Evolutionary conservation across 2,888 invertebrate species (phyloP).

Genomic region (Pristionchus entomophagus): DNA sequence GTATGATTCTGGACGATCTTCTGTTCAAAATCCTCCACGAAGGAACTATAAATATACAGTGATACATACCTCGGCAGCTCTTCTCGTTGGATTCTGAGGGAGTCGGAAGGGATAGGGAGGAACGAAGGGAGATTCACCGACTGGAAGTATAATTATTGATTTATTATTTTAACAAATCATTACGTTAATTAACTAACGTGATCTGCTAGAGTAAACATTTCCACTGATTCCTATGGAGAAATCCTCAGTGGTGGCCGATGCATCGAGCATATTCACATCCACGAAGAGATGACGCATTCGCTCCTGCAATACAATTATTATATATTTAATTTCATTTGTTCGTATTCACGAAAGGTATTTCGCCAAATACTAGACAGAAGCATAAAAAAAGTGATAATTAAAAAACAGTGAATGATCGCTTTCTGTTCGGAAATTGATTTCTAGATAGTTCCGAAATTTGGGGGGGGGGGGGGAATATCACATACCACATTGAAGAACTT

Average conservation of each 20-base stretch:
- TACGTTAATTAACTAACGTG: conserved; percentile 51
- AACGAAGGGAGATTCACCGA: conserved; percentile 58
- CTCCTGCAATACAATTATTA: conserved; percentile 53
- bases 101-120: conserved; percentile 64
- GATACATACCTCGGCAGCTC: conserved; percentile 55
- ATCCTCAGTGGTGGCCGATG: conserved; percentile 59
- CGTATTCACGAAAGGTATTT: not conserved
- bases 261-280: conserved; percentile 62
- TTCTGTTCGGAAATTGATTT: not conserved
- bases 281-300: conserved; percentile 62
- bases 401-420: not conserved
- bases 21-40: no score
- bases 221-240: conserved; percentile 65
- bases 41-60: no score
- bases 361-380: no score
- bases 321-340: not conserved
- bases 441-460: no score
- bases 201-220: conserved; percentile 59
- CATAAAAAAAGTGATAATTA: not conserved
- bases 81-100: conserved; percentile 56
- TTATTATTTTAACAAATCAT: not conserved
- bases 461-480: no score
- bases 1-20: no score
- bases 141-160: conserved; percentile 49
- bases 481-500: conserved; percentile 64